These are phyloP conservation scores for Cylindroiulus punctatus DNA, from an alignment of 2,888 invertebrate genomes.

Conservation along the genomic window DNA sequence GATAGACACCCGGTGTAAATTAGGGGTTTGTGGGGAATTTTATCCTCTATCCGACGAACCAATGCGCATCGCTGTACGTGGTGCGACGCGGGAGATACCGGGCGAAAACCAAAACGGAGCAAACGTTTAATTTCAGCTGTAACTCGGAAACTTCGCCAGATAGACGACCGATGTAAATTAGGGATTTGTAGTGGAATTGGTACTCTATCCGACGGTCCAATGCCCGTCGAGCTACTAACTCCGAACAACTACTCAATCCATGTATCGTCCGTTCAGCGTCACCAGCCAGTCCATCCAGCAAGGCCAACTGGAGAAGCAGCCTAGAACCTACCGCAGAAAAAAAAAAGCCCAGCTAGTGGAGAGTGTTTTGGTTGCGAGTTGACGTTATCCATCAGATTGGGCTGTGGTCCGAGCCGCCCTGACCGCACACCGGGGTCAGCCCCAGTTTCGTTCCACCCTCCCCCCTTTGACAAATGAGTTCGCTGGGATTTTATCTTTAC, in stretches of 20 bases:
- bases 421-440: slow-evolving; percentile 15
- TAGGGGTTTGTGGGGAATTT: not conserved
- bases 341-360: not conserved
- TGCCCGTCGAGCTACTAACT: too few species aligned
- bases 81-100: not conserved
- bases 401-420: not conserved
- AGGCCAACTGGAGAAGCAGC: too few species aligned
- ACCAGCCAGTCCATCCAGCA: too few species aligned
- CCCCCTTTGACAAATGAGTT: slow-evolving; percentile 37
- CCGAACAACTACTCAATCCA: too few species aligned
- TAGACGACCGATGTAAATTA: too few species aligned
- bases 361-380: not conserved
- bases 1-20: not conserved
- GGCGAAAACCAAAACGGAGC: not conserved
- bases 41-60: not conserved
- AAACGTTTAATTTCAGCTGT: too few species aligned
- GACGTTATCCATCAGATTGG: not conserved
- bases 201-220: too few species aligned
- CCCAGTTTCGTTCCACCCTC: not conserved
- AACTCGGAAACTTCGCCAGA: too few species aligned
- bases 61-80: not conserved
- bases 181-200: too few species aligned
- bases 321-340: too few species aligned
- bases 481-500: slow-evolving; percentile 33
- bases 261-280: too few species aligned